Percentiles rank a stretch among this genome's conserved stretches.
Conservation (phyloP, 2,113 vertebrate species). For the Poecilia latipinna region DNA sequence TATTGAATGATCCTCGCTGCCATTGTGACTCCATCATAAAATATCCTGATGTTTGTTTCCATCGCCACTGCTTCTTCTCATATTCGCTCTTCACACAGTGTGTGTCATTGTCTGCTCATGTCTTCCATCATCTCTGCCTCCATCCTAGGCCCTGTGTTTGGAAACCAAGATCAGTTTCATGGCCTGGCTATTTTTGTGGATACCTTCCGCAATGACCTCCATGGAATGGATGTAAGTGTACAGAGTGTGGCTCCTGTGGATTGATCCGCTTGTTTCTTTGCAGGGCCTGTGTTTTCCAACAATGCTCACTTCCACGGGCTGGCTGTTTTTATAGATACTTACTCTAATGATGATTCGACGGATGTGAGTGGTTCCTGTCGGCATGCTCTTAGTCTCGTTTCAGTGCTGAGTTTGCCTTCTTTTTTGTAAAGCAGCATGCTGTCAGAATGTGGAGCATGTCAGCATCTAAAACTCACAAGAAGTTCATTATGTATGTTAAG, state of each 20-base stretch:
- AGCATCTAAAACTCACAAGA: not conserved
- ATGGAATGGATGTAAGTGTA: conserved; percentile 85
- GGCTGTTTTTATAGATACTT: conserved; percentile 96
- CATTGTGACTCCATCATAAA: not conserved
- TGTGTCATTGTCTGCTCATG: conserved; percentile 43
- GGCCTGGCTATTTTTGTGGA: conserved; percentile 84
- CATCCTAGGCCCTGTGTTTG: conserved; percentile 81
- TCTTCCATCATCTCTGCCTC: conserved; percentile 75
- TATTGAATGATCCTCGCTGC: not conserved
- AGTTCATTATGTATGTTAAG: not conserved
- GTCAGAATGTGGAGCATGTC: conserved; percentile 21
- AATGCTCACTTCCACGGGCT: conserved; percentile 94
- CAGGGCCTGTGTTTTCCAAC: conserved; percentile 96
- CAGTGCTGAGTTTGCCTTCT: conserved; percentile 13
- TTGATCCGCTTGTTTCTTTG: conserved; percentile 67
- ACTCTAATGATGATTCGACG: conserved; percentile 92
- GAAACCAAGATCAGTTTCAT: conserved; percentile 81
- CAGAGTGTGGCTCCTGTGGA: not conserved
- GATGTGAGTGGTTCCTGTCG: conserved; percentile 85
- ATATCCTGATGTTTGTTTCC: not conserved
- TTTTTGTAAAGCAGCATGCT: conserved; percentile 1
- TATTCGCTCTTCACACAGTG: conserved; percentile 5
- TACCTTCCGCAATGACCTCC: conserved; percentile 85
- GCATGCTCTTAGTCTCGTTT: conserved; percentile 32
- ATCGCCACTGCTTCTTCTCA: not conserved